Evolutionary conservation across 2,797 vertebrate genomes (phyloP).

Genomic region (Sebastes ruberrimus): DNA sequence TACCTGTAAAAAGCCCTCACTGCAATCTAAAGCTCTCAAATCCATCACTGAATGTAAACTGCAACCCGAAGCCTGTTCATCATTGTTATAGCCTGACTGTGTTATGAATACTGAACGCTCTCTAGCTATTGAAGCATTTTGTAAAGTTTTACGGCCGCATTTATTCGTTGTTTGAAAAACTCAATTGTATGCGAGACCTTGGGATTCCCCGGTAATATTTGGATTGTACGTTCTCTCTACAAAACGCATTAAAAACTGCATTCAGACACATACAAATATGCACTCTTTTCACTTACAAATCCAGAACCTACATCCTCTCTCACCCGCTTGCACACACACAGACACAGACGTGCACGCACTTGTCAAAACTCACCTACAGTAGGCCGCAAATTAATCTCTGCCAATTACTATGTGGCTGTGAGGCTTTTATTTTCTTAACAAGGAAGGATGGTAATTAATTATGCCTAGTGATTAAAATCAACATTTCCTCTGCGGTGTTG

Average conservation of each 20-base stretch:
- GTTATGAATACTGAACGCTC: constrained; percentile 43
- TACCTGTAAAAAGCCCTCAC: constrained; percentile 61
- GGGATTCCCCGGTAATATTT: not conserved
- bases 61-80: constrained; percentile 58
- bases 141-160: constrained; percentile 16
- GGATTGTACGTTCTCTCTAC: not conserved
- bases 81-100: constrained; percentile 41
- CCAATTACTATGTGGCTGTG: constrained; percentile 47
- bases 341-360: not conserved
- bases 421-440: constrained; percentile 68
- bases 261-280: not conserved
- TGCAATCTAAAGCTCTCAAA: constrained; percentile 64
- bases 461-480: constrained; percentile 58
- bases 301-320: not conserved
- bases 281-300: not conserved
- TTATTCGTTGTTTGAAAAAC: constrained; percentile 28
- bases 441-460: constrained; percentile 63
- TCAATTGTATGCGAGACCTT: constrained; percentile 3
- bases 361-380: constrained; percentile 23
- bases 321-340: not conserved
- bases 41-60: constrained; percentile 64
- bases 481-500: constrained; percentile 51
- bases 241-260: not conserved
- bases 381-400: constrained; percentile 34
- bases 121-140: constrained; percentile 19